phyloP scores from a whole-genome alignment of 2,113 vertebrate species.

The Tragelaphus buxtoni region DNA sequence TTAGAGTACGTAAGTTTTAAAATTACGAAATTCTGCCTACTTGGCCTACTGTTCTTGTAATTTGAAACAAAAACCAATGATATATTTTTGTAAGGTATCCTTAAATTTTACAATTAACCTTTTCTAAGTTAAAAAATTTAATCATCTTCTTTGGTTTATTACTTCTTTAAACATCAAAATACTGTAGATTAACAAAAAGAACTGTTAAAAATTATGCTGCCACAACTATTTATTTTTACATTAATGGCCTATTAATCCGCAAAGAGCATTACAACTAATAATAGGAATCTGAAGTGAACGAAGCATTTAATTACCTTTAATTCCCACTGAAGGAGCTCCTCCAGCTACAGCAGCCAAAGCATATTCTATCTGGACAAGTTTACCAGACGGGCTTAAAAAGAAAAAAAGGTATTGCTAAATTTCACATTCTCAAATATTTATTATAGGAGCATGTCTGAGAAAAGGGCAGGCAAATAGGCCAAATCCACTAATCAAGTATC shows the following conservation, averaged over 20 bases:
- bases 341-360: slow-evolving; percentile 98
- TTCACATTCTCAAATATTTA: background rate
- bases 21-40: slow-evolving; percentile 13
- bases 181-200: slow-evolving; percentile 9
- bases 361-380: slow-evolving; percentile 99
- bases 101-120: slow-evolving; percentile 4
- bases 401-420: slow-evolving; percentile 8
- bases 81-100: background rate
- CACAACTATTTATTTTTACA: background rate
- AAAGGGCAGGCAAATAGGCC: background rate
- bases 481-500: slow-evolving; percentile 7
- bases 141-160: background rate
- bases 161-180: slow-evolving; percentile 39
- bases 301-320: slow-evolving; percentile 90
- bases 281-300: background rate
- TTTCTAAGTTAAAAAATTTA: background rate
- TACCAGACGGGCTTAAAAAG: slow-evolving; percentile 92
- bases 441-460: background rate
- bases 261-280: background rate
- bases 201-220: background rate
- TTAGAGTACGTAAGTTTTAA: background rate
- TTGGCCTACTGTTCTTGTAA: background rate
- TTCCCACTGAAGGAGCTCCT: slow-evolving; percentile 97
- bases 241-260: background rate
- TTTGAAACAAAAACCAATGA: background rate